Conservation (phyloP, 2,797 vertebrate genomes). For the Hoplostethus atlanticus region DNA sequence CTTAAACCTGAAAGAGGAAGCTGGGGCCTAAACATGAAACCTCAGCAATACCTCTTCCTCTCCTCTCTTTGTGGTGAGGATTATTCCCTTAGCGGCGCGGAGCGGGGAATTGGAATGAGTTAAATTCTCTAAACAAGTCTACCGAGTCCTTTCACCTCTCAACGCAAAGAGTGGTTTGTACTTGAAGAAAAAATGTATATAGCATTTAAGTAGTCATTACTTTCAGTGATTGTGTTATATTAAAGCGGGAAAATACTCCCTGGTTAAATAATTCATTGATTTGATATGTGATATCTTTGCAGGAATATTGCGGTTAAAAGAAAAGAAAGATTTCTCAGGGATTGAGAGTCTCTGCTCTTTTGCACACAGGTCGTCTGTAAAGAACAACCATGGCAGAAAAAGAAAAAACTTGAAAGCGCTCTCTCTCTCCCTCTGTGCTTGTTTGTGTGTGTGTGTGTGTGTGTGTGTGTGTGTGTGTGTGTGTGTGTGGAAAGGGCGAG, state of each 20-base stretch:
- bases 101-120: conserved; percentile 63
- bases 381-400: conserved; percentile 26
- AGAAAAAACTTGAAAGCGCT: conserved; percentile 21
- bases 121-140: conserved; percentile 56
- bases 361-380: conserved; percentile 34
- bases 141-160: conserved; percentile 53
- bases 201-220: background rate
- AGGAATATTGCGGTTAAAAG: conserved; percentile 1
- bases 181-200: conserved; percentile 40
- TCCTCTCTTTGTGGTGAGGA: conserved; percentile 65
- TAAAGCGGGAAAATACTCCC: conserved; percentile 4
- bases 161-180: conserved; percentile 40
- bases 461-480: conserved; percentile 6
- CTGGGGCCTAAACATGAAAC: conserved; percentile 69
- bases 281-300: background rate
- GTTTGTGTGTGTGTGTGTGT: conserved; percentile 9
- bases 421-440: conserved; percentile 10
- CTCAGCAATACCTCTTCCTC: conserved; percentile 64
- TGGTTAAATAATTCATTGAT: conserved; percentile 34
- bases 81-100: conserved; percentile 64
- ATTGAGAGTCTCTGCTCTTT: conserved; percentile 16
- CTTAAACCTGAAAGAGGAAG: conserved; percentile 79
- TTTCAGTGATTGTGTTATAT: background rate
- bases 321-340: conserved; percentile 5
- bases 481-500: too few species aligned